Conservation (phyloP, 2,888 invertebrate genomes). For the Trichacis sp. region DNA sequence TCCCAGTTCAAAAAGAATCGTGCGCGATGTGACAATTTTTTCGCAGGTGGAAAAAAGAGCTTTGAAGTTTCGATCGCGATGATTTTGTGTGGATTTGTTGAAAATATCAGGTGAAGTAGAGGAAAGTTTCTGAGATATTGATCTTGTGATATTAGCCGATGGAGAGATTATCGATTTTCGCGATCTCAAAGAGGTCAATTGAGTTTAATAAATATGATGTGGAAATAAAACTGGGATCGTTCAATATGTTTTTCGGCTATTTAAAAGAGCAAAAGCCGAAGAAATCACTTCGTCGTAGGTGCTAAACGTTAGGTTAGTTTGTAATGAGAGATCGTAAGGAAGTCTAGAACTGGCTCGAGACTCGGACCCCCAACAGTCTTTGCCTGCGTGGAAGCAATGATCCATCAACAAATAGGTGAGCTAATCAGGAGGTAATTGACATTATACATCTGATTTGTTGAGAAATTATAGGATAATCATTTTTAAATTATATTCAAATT, state of each 20-base stretch:
- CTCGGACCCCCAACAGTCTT: constrained; percentile 62
- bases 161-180: constrained; percentile 23
- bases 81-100: no score
- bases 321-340: constrained; percentile 47
- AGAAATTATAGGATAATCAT: no score
- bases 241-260: constrained; percentile 42
- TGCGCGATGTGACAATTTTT: no score
- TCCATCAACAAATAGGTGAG: no score
- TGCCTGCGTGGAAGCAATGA: no score
- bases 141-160: constrained; percentile 7
- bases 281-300: constrained; percentile 37
- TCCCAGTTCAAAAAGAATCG: no score
- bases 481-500: no score
- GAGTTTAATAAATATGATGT: constrained; percentile 38
- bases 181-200: constrained; percentile 37
- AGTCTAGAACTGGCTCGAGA: constrained; percentile 59
- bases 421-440: no score
- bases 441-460: no score
- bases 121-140: background rate
- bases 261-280: constrained; percentile 36
- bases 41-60: background rate
- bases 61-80: background rate
- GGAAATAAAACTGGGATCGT: constrained; percentile 39
- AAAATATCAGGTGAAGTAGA: no score
- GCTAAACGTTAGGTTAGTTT: constrained; percentile 37